Base-by-base conservation (phyloP, 2,797 vertebrate genomes). In the Bothrops alternatus region DNA sequence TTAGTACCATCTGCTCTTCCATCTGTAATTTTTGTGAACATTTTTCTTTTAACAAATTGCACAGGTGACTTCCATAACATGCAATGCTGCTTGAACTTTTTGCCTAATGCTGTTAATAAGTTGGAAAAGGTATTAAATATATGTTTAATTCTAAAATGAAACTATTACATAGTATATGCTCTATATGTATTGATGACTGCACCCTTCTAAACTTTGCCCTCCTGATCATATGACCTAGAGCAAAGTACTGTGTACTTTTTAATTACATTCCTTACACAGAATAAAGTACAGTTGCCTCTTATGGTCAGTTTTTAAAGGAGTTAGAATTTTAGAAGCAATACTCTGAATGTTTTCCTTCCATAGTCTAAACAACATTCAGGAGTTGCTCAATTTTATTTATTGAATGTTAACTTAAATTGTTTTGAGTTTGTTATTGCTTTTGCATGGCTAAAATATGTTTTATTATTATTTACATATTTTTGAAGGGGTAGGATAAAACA, bases 1-100 rank as follows among this genome's bases (percentile, higher is more conserved):
- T 50, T 65, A 63, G 56, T 10, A 12, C 69, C 87, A 88, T 91
- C 86, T 91, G 50, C 86, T 88, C 11, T 61, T 91, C 50, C 57
- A 63, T 88, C 86, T 93, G 61, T 50, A 57, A 82, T 82, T 25
- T 82, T 25, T 4, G 73, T 20, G 37, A 47, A 23, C 37, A n/a
- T 12, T 85, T 88, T 88, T 87, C 56, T 87, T 28, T 42, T 50
- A 93, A 58, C 87, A 58, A 90, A 87, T 63, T 91, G 86, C 86
- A 91, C 26, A 63, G 69, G 69, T 88, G 87, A 89, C 47, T 91
- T 18, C 10, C 26, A 85, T 23, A 63, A 63, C 32, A 82, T 32
- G 60, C 61, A 88, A 47, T 88, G 47, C 25, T 85, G 32, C 26
- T 57, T 82, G 50, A 47, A 85, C 78, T 86, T 32, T 82, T 90